These are phyloP conservation scores for Psittacara wagleri DNA, from an alignment of 2,113 vertebrate genomes.

Conservation along the genomic window DNA sequence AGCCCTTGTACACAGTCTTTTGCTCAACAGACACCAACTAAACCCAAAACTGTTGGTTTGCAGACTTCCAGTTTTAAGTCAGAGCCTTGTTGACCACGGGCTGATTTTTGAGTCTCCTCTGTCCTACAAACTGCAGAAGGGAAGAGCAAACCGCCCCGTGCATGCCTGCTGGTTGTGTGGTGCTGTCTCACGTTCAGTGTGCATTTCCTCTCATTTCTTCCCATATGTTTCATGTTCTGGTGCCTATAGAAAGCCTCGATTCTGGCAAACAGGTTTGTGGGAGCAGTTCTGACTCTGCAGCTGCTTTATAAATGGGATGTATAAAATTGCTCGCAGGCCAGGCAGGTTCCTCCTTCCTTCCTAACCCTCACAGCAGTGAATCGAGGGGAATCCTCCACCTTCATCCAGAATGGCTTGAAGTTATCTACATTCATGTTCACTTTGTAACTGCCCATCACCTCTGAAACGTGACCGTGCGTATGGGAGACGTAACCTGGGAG, in stretches of 20 bases:
- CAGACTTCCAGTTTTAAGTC: background rate
- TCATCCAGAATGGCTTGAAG: background rate
- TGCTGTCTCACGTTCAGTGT: background rate
- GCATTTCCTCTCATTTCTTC: background rate
- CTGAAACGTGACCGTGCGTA: background rate
- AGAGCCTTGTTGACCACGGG: background rate
- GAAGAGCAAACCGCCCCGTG: background rate
- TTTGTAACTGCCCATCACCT: background rate
- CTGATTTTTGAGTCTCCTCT: background rate
- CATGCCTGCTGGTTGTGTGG: background rate
- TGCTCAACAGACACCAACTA: background rate
- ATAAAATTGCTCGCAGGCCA: background rate
- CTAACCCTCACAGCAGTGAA: accelerated
- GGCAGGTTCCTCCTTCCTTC: background rate
- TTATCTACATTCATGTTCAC: background rate
- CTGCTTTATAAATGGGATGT: background rate
- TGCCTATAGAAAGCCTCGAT: background rate
- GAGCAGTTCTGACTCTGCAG: background rate
- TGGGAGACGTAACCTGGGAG: background rate
- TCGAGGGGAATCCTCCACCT: background rate
- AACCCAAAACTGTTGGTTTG: background rate
- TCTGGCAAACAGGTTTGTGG: background rate
- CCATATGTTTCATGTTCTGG: background rate
- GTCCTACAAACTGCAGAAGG: background rate
- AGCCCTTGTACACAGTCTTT: background rate